Conservation (phyloP, 2,888 invertebrate species). For the Tipula lateralis region DNA sequence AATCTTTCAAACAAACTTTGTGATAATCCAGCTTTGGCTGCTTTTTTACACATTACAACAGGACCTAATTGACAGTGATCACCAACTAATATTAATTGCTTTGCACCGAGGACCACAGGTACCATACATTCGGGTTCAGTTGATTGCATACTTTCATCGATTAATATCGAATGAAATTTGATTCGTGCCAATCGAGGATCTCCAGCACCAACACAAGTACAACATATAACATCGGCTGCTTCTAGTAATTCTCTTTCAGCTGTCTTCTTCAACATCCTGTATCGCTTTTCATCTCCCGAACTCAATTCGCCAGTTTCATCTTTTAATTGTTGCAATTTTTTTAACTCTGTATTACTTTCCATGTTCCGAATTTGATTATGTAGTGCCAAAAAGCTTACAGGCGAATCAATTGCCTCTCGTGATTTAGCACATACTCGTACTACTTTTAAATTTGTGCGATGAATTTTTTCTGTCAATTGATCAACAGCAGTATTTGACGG, state of each 20-base stretch:
- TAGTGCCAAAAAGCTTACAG: conserved; percentile 91
- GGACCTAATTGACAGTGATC: conserved; percentile 99
- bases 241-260: conserved; percentile 87
- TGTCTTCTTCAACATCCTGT: conserved; percentile 81
- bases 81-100: conserved; percentile 94
- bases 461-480: conserved; percentile 97
- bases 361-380: conserved; percentile 96
- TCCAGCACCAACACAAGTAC: conserved; percentile 98
- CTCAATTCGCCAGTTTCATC: conserved; percentile 98
- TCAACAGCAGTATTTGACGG: conserved; percentile 99
- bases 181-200: conserved; percentile 89
- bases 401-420: conserved; percentile 95
- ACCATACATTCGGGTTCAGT: conserved; percentile 99
- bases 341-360: conserved; percentile 87
- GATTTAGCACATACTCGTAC: conserved; percentile 97
- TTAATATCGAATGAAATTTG: conserved; percentile 92
- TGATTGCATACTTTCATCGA: conserved; percentile 96
- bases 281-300: conserved; percentile 91
- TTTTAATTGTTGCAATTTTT: conserved; percentile 92
- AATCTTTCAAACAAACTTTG: conserved; percentile 96
- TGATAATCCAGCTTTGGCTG: conserved; percentile 92
- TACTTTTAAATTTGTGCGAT: conserved; percentile 87
- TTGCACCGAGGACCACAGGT: conserved; percentile 94
- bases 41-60: conserved; percentile 99
- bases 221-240: conserved; percentile 98